Base-by-base conservation (phyloP, 2,113 vertebrate genomes). In the Porphyrio hochstetteri region DNA sequence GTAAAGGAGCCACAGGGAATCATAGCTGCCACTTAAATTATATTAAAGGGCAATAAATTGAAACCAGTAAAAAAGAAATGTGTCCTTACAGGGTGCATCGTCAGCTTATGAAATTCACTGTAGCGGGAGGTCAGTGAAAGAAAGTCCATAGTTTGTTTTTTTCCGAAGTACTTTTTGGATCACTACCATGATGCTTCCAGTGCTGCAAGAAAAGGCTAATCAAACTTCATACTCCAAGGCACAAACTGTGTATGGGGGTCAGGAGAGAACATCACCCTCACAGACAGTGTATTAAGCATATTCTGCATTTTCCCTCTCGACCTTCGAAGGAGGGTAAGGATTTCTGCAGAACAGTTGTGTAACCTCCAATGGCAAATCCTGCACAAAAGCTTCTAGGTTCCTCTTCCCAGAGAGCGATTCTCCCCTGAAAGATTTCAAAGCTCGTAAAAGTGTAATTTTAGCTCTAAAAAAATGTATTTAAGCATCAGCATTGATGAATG, bases 51-150 rank as follows among this genome's bases (percentile, higher is more conserved):
- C 95, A 92, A 95, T 94, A 97, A 97, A 96, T 95, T 94, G 93
- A 94, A 96, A 96, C 77, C 77, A 95, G 95, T 94, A 95, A 95
- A 95, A 95, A 92, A 95, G 88, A 97, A 95, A 96, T 93, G 92
- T 96, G 91, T 96, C 92, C 92, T 96, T 92, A 96, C 92, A 92
- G 95, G 82, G 77, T 96, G 90, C 90, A 85, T 76, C 19, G 70
- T 96, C 96, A 96, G 86, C 91, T 94, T 96, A 93, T 94, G 93
- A 96, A 97, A 96, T 96, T 95, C 95, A 89, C 91, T 86, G 88
- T 96, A 86, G 80, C n/a, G 0, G 82, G 95, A 96, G 95, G 95
- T 96, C 92, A 94, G 80, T 64, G 44, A 96, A 82, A 91, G 76
- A 96, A 94, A 96, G 91, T 83, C 83, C 35, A 53, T 72, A 86